Percentiles rank a stretch among this genome's conserved stretches.
Conservation (phyloP, 2,113 vertebrate genomes). For the Oryzias melastigma region DNA sequence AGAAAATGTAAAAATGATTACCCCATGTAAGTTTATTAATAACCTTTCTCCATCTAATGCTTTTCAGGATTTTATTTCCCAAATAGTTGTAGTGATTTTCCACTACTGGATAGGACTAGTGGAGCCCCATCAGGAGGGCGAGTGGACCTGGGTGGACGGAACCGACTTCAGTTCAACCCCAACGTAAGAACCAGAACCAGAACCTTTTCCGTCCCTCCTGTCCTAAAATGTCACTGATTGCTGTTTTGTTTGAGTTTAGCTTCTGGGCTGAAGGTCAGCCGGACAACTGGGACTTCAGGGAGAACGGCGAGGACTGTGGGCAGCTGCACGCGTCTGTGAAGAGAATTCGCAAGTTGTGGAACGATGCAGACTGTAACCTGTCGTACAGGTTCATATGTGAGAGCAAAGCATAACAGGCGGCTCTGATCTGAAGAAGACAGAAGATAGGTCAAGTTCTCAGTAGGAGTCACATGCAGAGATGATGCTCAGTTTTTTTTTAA, state of each 20-base stretch:
- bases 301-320: slow-evolving; percentile 71
- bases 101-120: slow-evolving; percentile 60
- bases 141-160: slow-evolving; percentile 74
- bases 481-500: no score
- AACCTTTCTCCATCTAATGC: no score
- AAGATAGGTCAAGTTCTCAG: background rate
- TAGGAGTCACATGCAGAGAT: no score
- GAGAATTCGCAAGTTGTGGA: slow-evolving; percentile 51
- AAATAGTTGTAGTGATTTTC: slow-evolving; percentile 3
- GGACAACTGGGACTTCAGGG: slow-evolving; percentile 55
- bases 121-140: slow-evolving; percentile 40
- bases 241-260: slow-evolving; percentile 28
- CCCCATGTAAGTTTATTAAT: no score
- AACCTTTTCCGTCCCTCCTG: background rate
- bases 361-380: slow-evolving; percentile 65
- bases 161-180: slow-evolving; percentile 47
- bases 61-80: slow-evolving; percentile 56
- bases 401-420: background rate
- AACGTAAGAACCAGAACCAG: slow-evolving; percentile 23
- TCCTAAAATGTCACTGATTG: background rate
- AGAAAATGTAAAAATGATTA: no score
- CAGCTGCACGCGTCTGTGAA: slow-evolving; percentile 30
- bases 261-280: slow-evolving; percentile 69
- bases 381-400: slow-evolving; percentile 56
- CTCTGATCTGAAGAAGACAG: background rate